phyloP scores from a whole-genome alignment of 2,113 vertebrate species.

The Nyctereutes procyonoides region DNA sequence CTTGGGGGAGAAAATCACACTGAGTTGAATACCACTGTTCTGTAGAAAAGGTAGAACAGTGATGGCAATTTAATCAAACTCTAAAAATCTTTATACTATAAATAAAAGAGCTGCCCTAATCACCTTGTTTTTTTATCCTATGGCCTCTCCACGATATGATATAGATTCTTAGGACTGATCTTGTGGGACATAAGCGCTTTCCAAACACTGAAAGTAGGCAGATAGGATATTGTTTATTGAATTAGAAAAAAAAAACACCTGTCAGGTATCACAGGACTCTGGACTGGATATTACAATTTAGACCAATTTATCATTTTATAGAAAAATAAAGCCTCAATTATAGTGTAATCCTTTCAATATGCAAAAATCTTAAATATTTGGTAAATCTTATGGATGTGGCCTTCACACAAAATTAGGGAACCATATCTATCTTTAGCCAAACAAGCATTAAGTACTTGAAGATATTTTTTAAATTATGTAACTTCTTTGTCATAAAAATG shows the following conservation, averaged over 20 bases:
- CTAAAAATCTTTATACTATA: neutral
- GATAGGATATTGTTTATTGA: neutral
- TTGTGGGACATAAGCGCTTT: neutral
- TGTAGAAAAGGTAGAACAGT: neutral
- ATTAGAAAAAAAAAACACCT: neutral
- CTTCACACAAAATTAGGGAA: slow-evolving; percentile 13
- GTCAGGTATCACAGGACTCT: neutral
- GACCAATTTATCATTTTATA: neutral
- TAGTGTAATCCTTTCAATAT: neutral
- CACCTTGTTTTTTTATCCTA: neutral
- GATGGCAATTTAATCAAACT: neutral
- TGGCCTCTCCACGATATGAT: neutral
- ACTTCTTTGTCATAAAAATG: neutral
- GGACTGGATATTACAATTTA: neutral
- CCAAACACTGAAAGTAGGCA: neutral
- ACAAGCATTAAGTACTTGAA: neutral
- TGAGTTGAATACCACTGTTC: neutral
- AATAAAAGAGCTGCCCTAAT: neutral
- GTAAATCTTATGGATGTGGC: neutral
- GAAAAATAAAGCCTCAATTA: neutral
- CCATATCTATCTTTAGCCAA: neutral
- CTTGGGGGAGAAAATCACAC: neutral
- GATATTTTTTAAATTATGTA: neutral
- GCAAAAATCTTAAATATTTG: neutral
- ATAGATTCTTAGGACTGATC: neutral